Evolutionary conservation across 2,113 vertebrate species (phyloP), one percentile per base, ranked within the genome.

Genomic region (Takifugu bimaculatus): DNA sequence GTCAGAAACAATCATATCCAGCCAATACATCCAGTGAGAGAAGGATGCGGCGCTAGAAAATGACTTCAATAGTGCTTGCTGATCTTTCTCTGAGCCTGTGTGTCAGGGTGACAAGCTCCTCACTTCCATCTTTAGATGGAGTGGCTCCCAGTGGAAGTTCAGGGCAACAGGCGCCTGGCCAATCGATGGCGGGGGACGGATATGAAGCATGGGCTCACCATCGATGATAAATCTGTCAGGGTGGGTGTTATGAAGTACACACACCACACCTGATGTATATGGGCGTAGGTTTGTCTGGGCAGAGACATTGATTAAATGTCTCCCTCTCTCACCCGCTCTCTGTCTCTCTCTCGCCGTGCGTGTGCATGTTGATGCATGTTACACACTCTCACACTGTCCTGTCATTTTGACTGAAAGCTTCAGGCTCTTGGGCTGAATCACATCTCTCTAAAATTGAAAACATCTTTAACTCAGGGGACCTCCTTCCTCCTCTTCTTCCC

Each of bases 341-440:
- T 20, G 20, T 57, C n/a, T 55, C 26, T 69, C 13, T 47, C 45
- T 14, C 45, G 10, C 29, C 29, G 54, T 59, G 58, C 52, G 28
- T 60, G 58, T 47, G 64, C 56, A 1, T 27, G 49, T 28, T 45
- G 44, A 45, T 11, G 3, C 44, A 45, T 45, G 11, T 45, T 45
- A 61, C 44, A 58, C 65, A 58, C 15, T 15, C 59, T 68, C 63
- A 77, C 62, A 70, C 35, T 66, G 28, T 26, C 47, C 65, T 83
- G 72, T 82, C 70, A 72, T 63, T 76, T 78, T 80, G 74, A 78
- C 63, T 80, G 72, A 84, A 71, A 74, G 72, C 68, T 76, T 68
- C 51, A 63, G 71, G 70, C 50, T 48, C 50, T 65, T 60, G 63
- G 74, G 25, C 54, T 73, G 68, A 75, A 77, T 75, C 74, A 70